Conservation (phyloP, 1,140 invertebrate genomes). For the Oncopeltus fasciatus region DNA sequence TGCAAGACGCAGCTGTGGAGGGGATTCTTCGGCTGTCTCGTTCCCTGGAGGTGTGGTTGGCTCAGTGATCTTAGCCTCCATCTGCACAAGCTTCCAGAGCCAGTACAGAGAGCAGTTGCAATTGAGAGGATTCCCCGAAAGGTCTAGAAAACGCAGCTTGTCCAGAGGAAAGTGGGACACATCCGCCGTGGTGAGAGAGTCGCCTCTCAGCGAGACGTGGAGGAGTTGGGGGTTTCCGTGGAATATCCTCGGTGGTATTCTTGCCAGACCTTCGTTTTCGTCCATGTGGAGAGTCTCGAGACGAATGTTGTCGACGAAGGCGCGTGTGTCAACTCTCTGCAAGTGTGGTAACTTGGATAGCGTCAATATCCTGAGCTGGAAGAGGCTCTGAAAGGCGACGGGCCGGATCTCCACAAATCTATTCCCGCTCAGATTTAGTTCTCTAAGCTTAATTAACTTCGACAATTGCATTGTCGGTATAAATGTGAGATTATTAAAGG, state of each 20-base stretch:
- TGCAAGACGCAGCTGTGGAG: constrained; percentile 14
- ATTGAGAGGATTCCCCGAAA: constrained; percentile 66
- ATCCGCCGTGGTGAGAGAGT: constrained; percentile 53
- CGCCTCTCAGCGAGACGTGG: constrained; percentile 53
- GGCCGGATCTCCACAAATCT: constrained; percentile 49
- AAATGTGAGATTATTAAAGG: constrained; percentile 63
- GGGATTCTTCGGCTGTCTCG: constrained; percentile 11
- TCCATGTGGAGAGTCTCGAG: constrained; percentile 61
- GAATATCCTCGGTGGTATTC: constrained; percentile 53
- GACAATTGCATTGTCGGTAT: constrained; percentile 59
- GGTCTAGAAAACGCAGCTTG: constrained; percentile 46
- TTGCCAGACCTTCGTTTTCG: constrained; percentile 51
- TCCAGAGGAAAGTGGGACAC: constrained; percentile 66
- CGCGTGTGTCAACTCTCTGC: constrained; percentile 32
- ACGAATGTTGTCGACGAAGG: constrained; percentile 71
- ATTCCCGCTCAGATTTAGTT: constrained; percentile 60
- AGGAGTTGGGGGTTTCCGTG: constrained; percentile 59
- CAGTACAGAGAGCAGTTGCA: constrained; percentile 79
- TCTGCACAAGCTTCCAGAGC: constrained; percentile 58
- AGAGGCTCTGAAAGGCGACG: constrained; percentile 64
- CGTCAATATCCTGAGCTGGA: constrained; percentile 55
- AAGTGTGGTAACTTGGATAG: constrained; percentile 38
- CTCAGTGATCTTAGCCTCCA: constrained; percentile 26
- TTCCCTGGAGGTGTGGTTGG: constrained; percentile 38
- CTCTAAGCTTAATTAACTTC: constrained; percentile 54